Conservation (phyloP, 2,113 vertebrate species). For the Suncus etruscus region DNA sequence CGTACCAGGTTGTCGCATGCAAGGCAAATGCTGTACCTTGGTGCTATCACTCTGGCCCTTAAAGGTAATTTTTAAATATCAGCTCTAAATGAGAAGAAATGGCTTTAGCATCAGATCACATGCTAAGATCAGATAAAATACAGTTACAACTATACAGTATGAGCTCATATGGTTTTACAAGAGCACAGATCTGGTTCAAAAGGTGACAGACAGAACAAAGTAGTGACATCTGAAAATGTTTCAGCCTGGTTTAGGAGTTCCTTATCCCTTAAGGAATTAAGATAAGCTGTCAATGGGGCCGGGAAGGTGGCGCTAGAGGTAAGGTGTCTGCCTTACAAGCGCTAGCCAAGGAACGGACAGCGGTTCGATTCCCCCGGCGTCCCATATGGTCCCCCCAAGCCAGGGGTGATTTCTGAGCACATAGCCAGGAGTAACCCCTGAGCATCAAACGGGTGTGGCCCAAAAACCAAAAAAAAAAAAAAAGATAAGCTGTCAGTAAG, state of each 20-base stretch:
- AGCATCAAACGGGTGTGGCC: too few species aligned
- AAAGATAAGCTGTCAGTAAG: conserved; percentile 70
- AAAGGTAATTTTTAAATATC: conserved; percentile 29
- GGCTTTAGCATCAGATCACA: conserved; percentile 2
- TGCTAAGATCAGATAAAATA: conserved; percentile 35
- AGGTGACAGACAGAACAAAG: conserved; percentile 29
- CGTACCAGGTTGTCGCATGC: too few species aligned
- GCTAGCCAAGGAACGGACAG: too few species aligned
- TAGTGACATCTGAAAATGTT: conserved; percentile 53
- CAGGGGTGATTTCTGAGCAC: too few species aligned
- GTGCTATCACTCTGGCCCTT: not conserved
- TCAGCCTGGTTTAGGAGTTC: not conserved
- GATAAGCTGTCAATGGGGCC: conserved; percentile 65
- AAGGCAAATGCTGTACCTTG: too few species aligned
- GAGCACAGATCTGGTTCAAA: not conserved
- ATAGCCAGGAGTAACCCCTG: too few species aligned
- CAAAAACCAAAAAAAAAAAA: too few species aligned
- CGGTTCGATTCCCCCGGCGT: too few species aligned
- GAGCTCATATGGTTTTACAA: conserved; percentile 24
- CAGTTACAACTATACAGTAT: not conserved
- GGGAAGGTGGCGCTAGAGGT: too few species aligned
- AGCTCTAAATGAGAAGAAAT: conserved; percentile 5
- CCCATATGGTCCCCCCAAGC: too few species aligned
- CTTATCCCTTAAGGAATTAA: conserved; percentile 44
- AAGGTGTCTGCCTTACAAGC: too few species aligned